These are phyloP conservation scores for Geotrupes spiniger DNA, from an alignment of 2,888 invertebrate species.

Conservation along the genomic window DNA sequence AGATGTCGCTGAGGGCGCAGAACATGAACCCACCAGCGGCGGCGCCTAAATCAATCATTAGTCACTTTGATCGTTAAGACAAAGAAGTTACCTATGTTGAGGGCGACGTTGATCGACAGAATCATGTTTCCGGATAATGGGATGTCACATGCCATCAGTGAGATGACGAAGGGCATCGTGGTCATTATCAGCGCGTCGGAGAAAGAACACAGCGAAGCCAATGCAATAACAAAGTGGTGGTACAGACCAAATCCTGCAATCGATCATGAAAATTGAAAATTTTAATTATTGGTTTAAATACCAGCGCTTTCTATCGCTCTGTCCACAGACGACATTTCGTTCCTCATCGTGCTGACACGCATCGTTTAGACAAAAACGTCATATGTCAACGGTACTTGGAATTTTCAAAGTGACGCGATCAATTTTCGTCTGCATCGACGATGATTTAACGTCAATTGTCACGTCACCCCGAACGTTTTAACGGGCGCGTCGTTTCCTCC, in stretches of 20 bases:
- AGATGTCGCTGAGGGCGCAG: constrained; percentile 44
- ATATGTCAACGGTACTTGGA: too few relatives aligned
- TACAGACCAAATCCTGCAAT: constrained; percentile 45
- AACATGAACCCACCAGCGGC: constrained; percentile 43
- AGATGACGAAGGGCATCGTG: constrained; percentile 38
- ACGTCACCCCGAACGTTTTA: too few relatives aligned
- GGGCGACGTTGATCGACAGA: constrained; percentile 30
- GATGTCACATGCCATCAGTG: constrained; percentile 40
- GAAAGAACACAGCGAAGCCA: constrained; percentile 36
- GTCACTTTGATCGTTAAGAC: not conserved
- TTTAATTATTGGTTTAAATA: not conserved
- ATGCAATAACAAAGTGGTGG: constrained; percentile 39
- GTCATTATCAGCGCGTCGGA: constrained; percentile 36
- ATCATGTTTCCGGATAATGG: constrained; percentile 26
- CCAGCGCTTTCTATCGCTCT: constrained; percentile 17
- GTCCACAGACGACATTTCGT: constrained; percentile 11
- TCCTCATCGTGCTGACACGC: not conserved
- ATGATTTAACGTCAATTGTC: too few relatives aligned
- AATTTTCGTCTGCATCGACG: too few relatives aligned
- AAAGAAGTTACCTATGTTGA: constrained; percentile 1
- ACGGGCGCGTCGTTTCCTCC: too few relatives aligned
- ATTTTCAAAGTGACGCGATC: too few relatives aligned
- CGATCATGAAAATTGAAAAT: not conserved
- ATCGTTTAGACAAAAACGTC: too few relatives aligned
- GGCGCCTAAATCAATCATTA: constrained; percentile 43